phyloP scores from a whole-genome alignment of 2,113 vertebrate species.

The Pan paniscus region DNA sequence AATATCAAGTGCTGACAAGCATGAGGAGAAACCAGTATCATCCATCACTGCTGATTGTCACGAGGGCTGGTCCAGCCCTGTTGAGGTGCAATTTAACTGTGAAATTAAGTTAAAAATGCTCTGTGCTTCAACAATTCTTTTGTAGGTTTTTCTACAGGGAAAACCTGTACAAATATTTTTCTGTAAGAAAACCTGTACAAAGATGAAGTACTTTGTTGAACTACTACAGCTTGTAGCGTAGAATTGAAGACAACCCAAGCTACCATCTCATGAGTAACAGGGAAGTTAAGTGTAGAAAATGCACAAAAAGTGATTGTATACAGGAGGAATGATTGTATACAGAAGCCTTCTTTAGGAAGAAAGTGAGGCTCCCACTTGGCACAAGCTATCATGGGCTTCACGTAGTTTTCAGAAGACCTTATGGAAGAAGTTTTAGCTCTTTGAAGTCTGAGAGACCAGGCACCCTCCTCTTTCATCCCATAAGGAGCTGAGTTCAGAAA shows the following conservation, averaged over 20 bases:
- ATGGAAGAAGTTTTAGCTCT: not conserved
- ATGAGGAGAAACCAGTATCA: not conserved
- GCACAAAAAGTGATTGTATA: not conserved
- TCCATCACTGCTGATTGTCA: not conserved
- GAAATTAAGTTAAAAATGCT: slow-evolving; percentile 1
- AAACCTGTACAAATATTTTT: not conserved
- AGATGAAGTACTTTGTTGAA: not conserved
- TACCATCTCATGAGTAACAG: not conserved
- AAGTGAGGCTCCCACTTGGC: not conserved
- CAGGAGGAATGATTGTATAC: not conserved
- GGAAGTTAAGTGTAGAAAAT: not conserved
- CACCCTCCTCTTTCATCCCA: accelerated
- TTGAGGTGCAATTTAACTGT: not conserved
- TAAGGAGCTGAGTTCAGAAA: not conserved
- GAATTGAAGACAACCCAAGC: not conserved
- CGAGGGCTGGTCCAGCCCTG: not conserved
- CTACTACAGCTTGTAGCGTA: not conserved
- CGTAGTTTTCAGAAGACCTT: accelerated
- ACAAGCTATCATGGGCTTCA: not conserved
- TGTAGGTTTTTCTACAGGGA: not conserved
- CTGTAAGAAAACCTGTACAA: not conserved
- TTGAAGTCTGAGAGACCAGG: not conserved
- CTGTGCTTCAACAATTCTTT: not conserved
- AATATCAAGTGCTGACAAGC: not conserved
- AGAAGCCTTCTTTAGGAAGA: not conserved